These are phyloP conservation scores for Pantala flavescens DNA, from an alignment of 1,140 invertebrate genomes.

Conservation along the genomic window DNA sequence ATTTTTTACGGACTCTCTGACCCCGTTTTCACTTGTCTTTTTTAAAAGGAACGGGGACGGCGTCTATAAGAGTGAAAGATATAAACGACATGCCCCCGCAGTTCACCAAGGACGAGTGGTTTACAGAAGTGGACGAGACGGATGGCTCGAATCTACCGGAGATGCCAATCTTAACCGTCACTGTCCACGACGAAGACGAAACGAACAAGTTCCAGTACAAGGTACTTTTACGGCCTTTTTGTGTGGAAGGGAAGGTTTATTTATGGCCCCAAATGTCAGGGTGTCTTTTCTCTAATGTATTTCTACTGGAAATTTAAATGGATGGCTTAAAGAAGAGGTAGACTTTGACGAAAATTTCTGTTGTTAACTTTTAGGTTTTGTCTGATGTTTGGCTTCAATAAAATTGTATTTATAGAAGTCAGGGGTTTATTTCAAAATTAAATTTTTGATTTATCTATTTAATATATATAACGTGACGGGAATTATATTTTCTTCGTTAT, in stretches of 20 bases:
- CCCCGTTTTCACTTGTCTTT: not conserved
- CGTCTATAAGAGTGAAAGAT: conserved; percentile 87
- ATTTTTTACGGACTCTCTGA: no score
- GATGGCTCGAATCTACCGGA: conserved; percentile 87
- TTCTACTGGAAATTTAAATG: not conserved
- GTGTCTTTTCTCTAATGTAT: no score
- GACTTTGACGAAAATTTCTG: no score
- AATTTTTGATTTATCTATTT: no score
- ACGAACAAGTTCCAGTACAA: conserved; percentile 96
- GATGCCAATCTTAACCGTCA: conserved; percentile 87
- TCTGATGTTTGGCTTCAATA: no score
- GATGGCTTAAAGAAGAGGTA: not conserved
- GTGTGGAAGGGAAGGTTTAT: no score
- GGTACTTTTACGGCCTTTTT: conserved; percentile 32
- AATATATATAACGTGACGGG: no score
- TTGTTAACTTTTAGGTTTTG: no score
- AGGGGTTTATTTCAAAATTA: no score
- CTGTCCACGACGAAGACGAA: conserved; percentile 91
- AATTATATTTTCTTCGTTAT: no score
- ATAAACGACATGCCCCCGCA: conserved; percentile 93
- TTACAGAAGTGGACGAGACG: conserved; percentile 93
- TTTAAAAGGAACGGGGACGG: conserved; percentile 65
- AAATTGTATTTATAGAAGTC: no score
- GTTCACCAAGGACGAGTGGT: conserved; percentile 93
- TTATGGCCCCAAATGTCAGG: no score